Evolutionary conservation across 2,797 vertebrate genomes (phyloP).

Genomic region (Choloepus didactylus): DNA sequence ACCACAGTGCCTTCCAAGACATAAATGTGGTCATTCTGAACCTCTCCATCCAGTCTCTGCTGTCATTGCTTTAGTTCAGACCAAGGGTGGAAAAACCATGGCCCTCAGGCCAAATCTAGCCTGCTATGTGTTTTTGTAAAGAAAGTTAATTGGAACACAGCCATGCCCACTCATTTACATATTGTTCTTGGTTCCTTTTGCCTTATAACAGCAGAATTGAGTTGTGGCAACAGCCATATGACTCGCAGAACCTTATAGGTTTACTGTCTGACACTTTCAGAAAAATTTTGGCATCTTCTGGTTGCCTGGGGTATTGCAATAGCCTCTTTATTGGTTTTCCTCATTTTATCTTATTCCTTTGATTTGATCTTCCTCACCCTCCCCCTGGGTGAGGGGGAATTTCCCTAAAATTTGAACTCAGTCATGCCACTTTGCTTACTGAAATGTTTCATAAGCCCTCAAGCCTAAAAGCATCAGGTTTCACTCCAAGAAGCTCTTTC

Average conservation of each 20-base stretch:
- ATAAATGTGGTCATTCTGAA: neutral
- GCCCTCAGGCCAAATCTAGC: neutral
- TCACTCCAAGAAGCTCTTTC: neutral
- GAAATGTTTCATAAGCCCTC: neutral
- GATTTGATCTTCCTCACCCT: neutral
- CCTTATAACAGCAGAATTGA: neutral
- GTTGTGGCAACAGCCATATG: neutral
- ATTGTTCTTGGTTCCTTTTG: neutral
- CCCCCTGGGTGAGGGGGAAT: neutral
- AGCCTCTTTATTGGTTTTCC: neutral
- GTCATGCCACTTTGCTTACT: neutral
- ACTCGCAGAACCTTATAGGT: neutral
- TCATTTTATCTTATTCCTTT: neutral
- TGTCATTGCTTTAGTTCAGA: constrained; percentile 25
- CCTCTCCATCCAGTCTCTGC: neutral
- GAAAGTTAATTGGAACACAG: constrained; percentile 45
- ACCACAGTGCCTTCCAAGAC: neutral
- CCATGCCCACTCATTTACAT: neutral
- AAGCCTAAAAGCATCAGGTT: neutral
- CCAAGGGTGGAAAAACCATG: neutral
- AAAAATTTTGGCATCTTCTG: neutral
- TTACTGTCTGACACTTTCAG: neutral
- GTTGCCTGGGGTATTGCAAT: neutral
- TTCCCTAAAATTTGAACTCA: neutral
- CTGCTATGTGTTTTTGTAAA: neutral